phyloP scores from a whole-genome alignment of 2,113 vertebrate genomes.

The Embiotoca jacksoni region DNA sequence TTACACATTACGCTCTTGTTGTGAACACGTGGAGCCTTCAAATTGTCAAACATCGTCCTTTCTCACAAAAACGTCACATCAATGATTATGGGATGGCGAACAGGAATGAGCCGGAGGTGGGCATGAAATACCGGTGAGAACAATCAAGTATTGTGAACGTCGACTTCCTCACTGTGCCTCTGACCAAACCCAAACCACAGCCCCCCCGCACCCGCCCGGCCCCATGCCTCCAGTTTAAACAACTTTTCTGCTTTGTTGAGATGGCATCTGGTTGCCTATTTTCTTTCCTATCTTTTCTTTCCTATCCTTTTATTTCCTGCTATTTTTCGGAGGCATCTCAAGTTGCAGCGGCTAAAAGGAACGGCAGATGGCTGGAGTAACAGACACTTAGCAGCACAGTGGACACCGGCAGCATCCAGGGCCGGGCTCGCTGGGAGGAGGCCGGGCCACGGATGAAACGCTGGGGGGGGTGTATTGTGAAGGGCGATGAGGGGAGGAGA shows the following conservation, averaged over 20 bases:
- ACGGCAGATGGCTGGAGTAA: constrained; percentile 89
- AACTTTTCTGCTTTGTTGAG: constrained; percentile 83
- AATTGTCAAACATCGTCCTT: constrained; percentile 52
- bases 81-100: constrained; percentile 66
- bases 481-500: constrained; percentile 48
- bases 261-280: constrained; percentile 87
- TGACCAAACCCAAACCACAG: constrained; percentile 26
- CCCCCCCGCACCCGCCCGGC: constrained; percentile 10
- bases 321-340: constrained; percentile 79
- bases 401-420: constrained; percentile 79
- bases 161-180: constrained; percentile 49
- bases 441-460: constrained; percentile 62
- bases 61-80: constrained; percentile 46
- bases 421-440: constrained; percentile 68
- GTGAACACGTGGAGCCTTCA: constrained; percentile 60
- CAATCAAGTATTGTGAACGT: constrained; percentile 64
- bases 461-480: constrained; percentile 64
- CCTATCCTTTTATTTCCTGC: constrained; percentile 81
- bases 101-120: constrained; percentile 60
- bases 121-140: constrained; percentile 47
- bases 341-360: constrained; percentile 86
- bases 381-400: constrained; percentile 82
- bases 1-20: constrained; percentile 65
- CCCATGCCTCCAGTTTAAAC: constrained; percentile 80
- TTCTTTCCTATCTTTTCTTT: constrained; percentile 85